Base-by-base conservation (phyloP, 2,888 invertebrate genomes). In the Anoplius nigerrimus region DNA sequence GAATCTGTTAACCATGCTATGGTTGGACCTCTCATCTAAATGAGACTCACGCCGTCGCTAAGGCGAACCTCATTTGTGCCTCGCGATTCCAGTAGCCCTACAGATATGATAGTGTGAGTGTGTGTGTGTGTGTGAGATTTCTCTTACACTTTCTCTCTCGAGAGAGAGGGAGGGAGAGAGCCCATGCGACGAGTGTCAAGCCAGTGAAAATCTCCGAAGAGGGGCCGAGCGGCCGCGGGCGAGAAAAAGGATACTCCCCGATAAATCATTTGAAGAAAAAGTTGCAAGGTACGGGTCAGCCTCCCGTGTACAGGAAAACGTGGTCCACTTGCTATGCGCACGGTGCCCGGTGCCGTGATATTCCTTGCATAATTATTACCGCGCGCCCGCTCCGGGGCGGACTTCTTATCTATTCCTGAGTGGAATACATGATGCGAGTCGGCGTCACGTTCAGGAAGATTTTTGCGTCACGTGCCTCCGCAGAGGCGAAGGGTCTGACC, bases 291-390 rank as follows among this genome's bases (percentile, higher is more conserved):
- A 27, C 57, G 51, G 62, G 62, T 65, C 52, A 22, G 15, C 21
- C 22, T 52, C 21, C 59, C 61, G 34, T 73, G 53, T 51, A 48
- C 62, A 52, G 57, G 69, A 70, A 71, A 67, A 61, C 56, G 67
- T 69, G 52, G 69, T 63, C 70, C 78, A 79, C 82, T 85, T 83
- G 81, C 73, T 85, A 84, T 82, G 83, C 85, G 65, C 78, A 57
- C 66, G 72, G 72, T 78, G 66, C 70, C 54, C 61, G 51, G 34
- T 34, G 34, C 34, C 34, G 81, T 79, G 82, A 83, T 83, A 84
- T 82, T 82, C 81, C 76, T 78, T 81, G 85, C 83, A 86, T 86
- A 86, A 85, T 86, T 85, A 84, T 86, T 82, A 82, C 78, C 76
- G 71, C 72, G 76, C 74, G 13, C 48, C 22, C 52, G 22, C 76